Conservation (phyloP, 2,113 vertebrate species). For the Corythaixoides concolor region DNA sequence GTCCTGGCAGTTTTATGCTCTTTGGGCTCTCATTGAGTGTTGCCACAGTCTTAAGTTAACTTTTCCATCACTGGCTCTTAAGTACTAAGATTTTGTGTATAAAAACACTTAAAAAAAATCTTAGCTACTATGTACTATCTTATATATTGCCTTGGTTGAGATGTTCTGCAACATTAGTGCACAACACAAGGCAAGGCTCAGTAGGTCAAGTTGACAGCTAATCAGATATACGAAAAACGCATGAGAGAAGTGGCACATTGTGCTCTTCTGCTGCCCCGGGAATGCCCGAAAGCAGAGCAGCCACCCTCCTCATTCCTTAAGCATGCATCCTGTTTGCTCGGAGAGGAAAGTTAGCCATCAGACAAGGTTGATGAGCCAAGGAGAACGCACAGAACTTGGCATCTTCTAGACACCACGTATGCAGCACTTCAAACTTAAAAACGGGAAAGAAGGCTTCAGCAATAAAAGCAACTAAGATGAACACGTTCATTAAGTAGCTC, state of each 20-base stretch:
- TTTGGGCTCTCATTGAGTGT: neutral
- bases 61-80: neutral
- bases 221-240: neutral
- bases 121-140: neutral
- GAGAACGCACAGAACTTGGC: neutral
- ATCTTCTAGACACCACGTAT: neutral
- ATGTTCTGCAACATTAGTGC: neutral
- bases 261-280: neutral
- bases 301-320: rapidly evolving
- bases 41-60: neutral
- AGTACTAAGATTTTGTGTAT: neutral
- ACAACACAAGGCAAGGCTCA: neutral
- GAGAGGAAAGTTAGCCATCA: neutral
- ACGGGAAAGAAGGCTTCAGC: neutral
- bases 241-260: neutral
- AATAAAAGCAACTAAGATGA: neutral
- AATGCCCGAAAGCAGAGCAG: neutral
- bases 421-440: neutral
- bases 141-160: neutral
- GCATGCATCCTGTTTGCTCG: rapidly evolving
- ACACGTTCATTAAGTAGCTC: neutral
- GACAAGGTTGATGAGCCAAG: neutral
- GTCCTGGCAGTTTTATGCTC: neutral
- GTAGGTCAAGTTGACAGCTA: neutral
- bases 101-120: neutral